These are phyloP conservation scores for Petromus typicus DNA, from an alignment of 2,113 vertebrate genomes.

Conservation along the genomic window DNA sequence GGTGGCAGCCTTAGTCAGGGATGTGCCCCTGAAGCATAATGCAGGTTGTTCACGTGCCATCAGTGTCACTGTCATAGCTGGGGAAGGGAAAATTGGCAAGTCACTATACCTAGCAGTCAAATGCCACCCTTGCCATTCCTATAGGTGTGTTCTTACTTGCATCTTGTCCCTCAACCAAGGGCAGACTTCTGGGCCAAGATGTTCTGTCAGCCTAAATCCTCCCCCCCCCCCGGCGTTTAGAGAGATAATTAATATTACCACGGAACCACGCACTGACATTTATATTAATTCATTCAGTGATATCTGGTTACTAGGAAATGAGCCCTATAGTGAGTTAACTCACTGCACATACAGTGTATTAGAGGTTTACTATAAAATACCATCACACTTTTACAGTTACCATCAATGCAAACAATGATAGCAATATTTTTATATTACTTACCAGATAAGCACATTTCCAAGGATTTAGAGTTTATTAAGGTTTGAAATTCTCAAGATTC, in stretches of 20 bases:
- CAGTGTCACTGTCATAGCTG: slow-evolving; percentile 29
- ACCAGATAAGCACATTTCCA: background rate
- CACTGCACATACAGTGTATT: background rate
- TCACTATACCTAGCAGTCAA: slow-evolving; percentile 23
- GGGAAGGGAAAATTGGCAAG: slow-evolving; percentile 41
- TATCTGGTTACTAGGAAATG: background rate
- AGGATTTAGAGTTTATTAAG: background rate
- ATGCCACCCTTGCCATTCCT: slow-evolving; percentile 35
- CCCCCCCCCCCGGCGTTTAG: background rate
- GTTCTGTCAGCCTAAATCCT: background rate
- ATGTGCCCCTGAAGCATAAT: slow-evolving; percentile 3
- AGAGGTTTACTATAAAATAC: background rate
- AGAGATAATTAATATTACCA: slow-evolving; percentile 50
- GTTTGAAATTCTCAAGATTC: background rate
- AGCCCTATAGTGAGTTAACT: background rate
- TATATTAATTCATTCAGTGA: background rate
- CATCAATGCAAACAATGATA: slow-evolving; percentile 26
- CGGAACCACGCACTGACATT: background rate
- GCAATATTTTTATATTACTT: background rate
- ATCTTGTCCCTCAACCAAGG: slow-evolving; percentile 53
- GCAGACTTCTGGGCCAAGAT: slow-evolving; percentile 55
- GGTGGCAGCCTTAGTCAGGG: background rate
- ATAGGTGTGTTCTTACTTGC: background rate
- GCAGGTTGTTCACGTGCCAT: background rate
- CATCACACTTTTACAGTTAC: background rate